Base-by-base conservation (phyloP, 2,113 vertebrate species). In the Antennarius striatus region DNA sequence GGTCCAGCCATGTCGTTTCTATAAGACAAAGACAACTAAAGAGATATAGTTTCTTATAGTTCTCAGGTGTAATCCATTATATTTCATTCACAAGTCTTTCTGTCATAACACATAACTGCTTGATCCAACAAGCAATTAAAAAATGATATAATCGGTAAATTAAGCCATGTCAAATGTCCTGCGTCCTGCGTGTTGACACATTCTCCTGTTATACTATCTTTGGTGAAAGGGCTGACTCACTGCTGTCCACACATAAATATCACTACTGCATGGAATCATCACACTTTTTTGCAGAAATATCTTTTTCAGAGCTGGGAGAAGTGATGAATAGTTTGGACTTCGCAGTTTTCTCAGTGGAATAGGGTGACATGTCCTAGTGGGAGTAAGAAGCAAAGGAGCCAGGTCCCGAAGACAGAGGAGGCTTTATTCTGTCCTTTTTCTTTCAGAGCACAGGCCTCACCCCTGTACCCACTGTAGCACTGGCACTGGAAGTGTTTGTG, bases 391-490 rank as follows among this genome's bases (percentile, higher is more conserved):
- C 80, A 79, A 43, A 89, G 60, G 15, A 83, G 56, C 84, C 84
- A 88, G 63, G 57, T 76, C 7, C 69, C 74, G 1, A 87, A 73
- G 17, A 82, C 79, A 71, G 79, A 81, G 54, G 81, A 36, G 6
- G 82, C 88, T 77, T 63, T 84, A 78, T 86, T 87, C 46, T 66
- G 69, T 66, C 75, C 84, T 12, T 77, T 62, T 36, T 78, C 79
- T 64, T 40, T 90, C 79, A 82, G 63, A 52, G 77, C 64, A 70
- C 94, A 95, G 40, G 66, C 73, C 16, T 90, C 79, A 3, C 92
- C 94, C 2, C 13, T 70, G 94, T 95, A 97, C 48, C 93, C 93
- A 10, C 39, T 81, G 6, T 98, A 99, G 87, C 97, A 99, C 49
- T 90, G 95, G 81, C 98, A 99, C 56, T 75, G 84, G 88, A 99